Base-by-base conservation (phyloP, 2,797 vertebrate genomes). In the Tachyglossus aculeatus region DNA sequence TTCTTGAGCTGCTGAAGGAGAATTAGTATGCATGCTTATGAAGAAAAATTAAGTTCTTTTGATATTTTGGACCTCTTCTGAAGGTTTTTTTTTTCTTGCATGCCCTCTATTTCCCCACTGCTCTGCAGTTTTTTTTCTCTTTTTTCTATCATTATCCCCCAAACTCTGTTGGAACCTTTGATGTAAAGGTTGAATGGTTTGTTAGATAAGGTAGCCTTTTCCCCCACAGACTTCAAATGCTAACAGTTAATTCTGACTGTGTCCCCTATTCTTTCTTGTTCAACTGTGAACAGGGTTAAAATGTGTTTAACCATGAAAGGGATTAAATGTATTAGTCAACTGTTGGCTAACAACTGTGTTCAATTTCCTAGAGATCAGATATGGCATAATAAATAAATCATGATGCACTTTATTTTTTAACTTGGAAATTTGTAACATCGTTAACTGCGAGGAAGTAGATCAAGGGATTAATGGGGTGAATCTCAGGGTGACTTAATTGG, bases 371-470 rank as follows among this genome's bases (percentile, higher is more conserved):
- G 47, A 3, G 2, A 22, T 16, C 5, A 37, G 58, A 41, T 3
- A 7, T 32, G 2, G 53, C 2, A 7, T 31, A 37, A 62, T 48
- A 65, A 58, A 41, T 39, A 57, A 41, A 54, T 14, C 27, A 19
- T 32, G 54, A 39, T 27, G 27, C 16, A 13, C 21, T 21, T 21
- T 66, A 60, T 13, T 55, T n/a, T 37, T 53, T 2, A 5, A 9
- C 66, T 71, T 29, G 45, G 43, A 69, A 61, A 67, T 71, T 8
- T 55, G 45, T 74, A 63, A 77, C 67, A 67, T 73, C 62, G 44
- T 75, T 74, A 81, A 48, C 47, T 52, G 51, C 57, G 37, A 76
- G 70, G 73, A 81, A 77, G 75, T 70, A 57, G 51, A 75, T 47
- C 67, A 61, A 36, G 44, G 29, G 39, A 38, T 68, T 61, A 75